phyloP scores from a whole-genome alignment of 2,888 invertebrate genomes.

The Callinectes sapidus region DNA sequence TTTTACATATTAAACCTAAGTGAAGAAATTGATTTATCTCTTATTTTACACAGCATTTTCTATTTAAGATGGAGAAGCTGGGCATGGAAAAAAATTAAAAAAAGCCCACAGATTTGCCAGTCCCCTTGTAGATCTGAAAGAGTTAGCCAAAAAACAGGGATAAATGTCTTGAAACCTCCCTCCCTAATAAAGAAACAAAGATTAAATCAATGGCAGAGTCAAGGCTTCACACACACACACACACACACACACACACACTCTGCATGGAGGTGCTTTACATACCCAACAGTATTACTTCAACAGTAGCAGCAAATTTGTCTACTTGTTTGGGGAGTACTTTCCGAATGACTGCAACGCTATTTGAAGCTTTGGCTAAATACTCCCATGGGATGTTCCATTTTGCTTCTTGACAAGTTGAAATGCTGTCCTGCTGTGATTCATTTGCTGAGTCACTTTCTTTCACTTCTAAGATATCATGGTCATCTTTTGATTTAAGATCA shows the following conservation, averaged over 20 bases:
- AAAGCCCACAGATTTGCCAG: no score
- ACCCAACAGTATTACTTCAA: constrained; percentile 57
- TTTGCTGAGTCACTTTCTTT: not conserved
- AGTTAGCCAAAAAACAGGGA: no score
- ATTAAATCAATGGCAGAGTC: not conserved
- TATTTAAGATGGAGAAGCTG: no score
- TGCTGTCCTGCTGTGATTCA: not conserved
- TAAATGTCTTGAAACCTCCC: no score
- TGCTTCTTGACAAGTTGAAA: not conserved
- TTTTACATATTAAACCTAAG: not conserved
- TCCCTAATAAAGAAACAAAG: not conserved
- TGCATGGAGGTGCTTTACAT: not conserved
- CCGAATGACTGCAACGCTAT: constrained; percentile 49
- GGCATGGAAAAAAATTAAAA: no score
- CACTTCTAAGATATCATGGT: not conserved
- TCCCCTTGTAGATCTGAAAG: no score
- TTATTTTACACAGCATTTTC: not conserved
- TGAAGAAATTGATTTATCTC: not conserved
- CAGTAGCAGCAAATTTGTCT: constrained; percentile 32
- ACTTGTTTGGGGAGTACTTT: constrained; percentile 55
- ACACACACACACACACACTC: no score
- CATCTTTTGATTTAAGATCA: not conserved
- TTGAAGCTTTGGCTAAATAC: not conserved
- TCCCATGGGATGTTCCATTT: constrained; percentile 56
- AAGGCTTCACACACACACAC: not conserved